Evolutionary conservation across 2,888 invertebrate species (phyloP), one percentile per base, ranked within the genome.

Genomic region (Xestobium rufovillosum): DNA sequence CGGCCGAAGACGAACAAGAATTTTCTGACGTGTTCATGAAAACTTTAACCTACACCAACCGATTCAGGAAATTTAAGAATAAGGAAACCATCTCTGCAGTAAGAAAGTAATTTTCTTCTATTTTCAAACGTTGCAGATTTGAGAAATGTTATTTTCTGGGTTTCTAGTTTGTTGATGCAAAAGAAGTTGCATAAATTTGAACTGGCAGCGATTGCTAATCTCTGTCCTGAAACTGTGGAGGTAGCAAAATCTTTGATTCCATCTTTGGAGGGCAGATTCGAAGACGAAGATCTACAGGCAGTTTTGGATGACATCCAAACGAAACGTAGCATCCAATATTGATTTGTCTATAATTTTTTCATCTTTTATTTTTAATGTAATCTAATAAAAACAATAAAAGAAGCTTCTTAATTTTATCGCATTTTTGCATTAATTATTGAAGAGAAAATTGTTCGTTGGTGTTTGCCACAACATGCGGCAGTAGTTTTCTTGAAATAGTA

Each of bases 21-120:
- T 86, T 98, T 61, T 94, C 95, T 0, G 96, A 96, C 65, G 96
- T 97, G 4, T 98, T 98, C 61, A 86, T 92, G 80, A 98, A 98
- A 65, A 98, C 96, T 0, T 73, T 92, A 14, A 91, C 90, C 28
- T 97, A 98, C 62, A 94, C 95, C 3, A 85, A 94, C 56, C 78
- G 95, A 59, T 96, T 97, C 63, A 83, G 94, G 41, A 92, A 95
- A 62, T 96, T 97, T 65, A 96, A 95, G 67, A 98, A 97, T 59
- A 88, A 96, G 59, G 97, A 98, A 69, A 96, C 95, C 3, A 98
- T 98, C 49, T 80, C 90, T 36, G 89, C 95, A 15, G 92, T 98
- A 3, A 74, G 97, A 72, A 91, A 85, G 92, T 91, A 69, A 66
- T 70, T 66, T 33, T 36, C 12, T 14, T 39, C 32, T 14, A 4